Conservation (phyloP, 1,140 invertebrate species). For the Papilio machaon region DNA sequence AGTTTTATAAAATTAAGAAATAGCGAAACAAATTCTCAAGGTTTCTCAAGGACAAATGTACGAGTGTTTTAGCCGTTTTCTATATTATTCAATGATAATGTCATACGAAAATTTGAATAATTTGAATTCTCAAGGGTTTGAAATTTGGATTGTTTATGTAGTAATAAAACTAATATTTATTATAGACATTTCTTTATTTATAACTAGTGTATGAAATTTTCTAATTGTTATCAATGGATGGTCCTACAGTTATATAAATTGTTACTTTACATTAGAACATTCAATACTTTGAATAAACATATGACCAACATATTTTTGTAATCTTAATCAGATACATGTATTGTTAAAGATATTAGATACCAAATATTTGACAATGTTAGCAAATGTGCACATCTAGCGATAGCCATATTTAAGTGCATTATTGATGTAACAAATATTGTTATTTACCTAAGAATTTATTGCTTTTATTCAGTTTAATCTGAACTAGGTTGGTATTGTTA, state of each 20-base stretch:
- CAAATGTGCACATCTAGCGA: neutral
- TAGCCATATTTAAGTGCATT: neutral
- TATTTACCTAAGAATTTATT: neutral
- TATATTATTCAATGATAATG: no score
- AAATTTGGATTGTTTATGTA: neutral
- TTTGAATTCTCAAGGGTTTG: neutral
- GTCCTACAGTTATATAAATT: no score
- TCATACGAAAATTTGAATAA: no score
- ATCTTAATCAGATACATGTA: neutral
- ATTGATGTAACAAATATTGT: neutral
- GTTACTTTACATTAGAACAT: neutral
- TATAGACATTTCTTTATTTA: neutral
- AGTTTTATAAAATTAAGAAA: neutral
- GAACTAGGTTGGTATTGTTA: neutral
- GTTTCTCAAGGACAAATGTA: no score
- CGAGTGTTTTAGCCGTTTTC: no score
- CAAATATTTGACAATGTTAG: neutral
- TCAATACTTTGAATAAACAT: neutral
- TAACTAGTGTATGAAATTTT: neutral
- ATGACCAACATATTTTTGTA: neutral
- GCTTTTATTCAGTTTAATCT: neutral
- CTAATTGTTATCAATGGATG: neutral
- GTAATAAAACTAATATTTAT: slow-evolving; percentile 3
- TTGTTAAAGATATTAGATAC: neutral
- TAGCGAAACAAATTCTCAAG: no score